Percentiles rank a stretch among this genome's conserved stretches.
Evolutionary conservation across 2,113 vertebrate genomes (phyloP).

Genomic region (Seriola dumerili): DNA sequence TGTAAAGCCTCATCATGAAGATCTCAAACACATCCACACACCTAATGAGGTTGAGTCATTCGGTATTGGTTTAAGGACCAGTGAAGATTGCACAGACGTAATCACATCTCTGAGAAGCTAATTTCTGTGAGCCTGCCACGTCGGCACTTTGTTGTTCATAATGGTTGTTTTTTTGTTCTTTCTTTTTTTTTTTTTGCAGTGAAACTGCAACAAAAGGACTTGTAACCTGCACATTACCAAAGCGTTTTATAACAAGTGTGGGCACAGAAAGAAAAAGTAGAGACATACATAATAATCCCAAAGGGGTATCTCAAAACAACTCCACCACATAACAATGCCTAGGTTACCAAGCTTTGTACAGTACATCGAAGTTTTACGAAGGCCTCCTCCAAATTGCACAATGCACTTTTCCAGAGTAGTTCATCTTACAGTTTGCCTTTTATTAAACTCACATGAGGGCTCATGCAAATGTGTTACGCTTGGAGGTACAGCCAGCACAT

Average conservation of each 20-base stretch:
- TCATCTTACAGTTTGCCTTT: constrained; percentile 43
- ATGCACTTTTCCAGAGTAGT: constrained; percentile 38
- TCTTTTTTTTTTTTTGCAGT: background rate
- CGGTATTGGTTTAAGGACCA: constrained; percentile 57
- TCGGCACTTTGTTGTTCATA: constrained; percentile 52
- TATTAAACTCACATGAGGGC: constrained; percentile 61
- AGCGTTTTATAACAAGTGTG: background rate
- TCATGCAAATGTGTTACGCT: constrained; percentile 71
- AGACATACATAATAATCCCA: background rate
- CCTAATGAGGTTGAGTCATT: constrained; percentile 67
- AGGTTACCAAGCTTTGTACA: constrained; percentile 8
- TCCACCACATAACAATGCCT: background rate
- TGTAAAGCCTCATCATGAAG: constrained; percentile 56
- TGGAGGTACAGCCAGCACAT: constrained; percentile 43
- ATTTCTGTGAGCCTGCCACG: constrained; percentile 49
- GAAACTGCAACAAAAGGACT: constrained; percentile 15
- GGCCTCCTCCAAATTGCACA: constrained; percentile 14
- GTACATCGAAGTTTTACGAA: constrained; percentile 3
- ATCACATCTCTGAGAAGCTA: constrained; percentile 57
- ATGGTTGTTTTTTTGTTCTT: constrained; percentile 12
- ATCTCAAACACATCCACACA: constrained; percentile 49
- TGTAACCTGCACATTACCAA: constrained; percentile 2
- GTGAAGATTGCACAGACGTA: constrained; percentile 50
- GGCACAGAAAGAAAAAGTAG: background rate
- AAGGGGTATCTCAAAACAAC: background rate